Evolutionary conservation across 1,140 invertebrate genomes (phyloP).

Genomic region (Chlorops oryzae): DNA sequence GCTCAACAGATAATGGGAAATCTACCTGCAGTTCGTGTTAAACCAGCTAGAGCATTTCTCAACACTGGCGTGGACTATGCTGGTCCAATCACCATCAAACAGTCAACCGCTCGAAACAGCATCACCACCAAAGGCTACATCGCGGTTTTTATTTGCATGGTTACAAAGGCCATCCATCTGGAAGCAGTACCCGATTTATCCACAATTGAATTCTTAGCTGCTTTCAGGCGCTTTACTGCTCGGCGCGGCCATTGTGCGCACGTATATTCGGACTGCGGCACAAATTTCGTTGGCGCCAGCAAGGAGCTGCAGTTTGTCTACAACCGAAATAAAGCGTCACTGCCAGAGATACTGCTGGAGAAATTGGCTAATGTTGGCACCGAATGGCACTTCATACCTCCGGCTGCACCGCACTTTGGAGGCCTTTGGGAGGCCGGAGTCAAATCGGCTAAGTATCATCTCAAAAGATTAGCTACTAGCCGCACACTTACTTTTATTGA

Average conservation of each 20-base stretch:
- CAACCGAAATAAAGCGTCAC: too few relatives aligned
- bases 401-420: constrained; percentile 28
- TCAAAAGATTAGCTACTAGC: constrained; percentile 20
- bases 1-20: constrained; percentile 11
- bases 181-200: constrained; percentile 31
- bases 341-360: background rate
- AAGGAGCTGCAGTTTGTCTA: too few relatives aligned
- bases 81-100: constrained; percentile 11
- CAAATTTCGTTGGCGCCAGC: constrained; percentile 28
- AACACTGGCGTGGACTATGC: constrained; percentile 14
- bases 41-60: background rate
- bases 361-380: constrained; percentile 7
- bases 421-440: constrained; percentile 35
- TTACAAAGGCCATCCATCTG: constrained; percentile 27
- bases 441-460: constrained; percentile 28
- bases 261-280: constrained; percentile 39
- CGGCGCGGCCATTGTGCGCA: constrained; percentile 25
- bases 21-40: constrained; percentile 5
- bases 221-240: constrained; percentile 34
- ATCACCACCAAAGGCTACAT: constrained; percentile 28
- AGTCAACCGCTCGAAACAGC: background rate
- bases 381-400: constrained; percentile 27
- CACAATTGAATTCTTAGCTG: constrained; percentile 30
- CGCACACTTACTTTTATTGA: constrained; percentile 26
- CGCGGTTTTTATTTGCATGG: constrained; percentile 29